Conservation (phyloP, 2,797 vertebrate genomes). For the Myotis planiceps region DNA sequence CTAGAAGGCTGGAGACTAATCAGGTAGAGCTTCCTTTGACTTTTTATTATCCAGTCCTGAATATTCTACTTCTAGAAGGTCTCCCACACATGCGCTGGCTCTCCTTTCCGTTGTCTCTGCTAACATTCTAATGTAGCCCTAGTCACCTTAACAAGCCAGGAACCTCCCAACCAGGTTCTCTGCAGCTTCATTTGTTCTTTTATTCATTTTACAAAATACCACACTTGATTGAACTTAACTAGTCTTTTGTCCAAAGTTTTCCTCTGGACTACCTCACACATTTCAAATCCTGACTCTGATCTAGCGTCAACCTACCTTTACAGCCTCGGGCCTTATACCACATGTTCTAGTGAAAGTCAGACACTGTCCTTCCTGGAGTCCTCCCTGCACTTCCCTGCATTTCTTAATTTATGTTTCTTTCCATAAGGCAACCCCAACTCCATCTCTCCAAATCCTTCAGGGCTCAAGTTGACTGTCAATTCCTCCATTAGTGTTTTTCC, state of each 20-base stretch:
- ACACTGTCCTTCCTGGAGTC: neutral
- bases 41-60: neutral
- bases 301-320: neutral
- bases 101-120: neutral
- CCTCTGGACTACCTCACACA: neutral
- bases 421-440: neutral
- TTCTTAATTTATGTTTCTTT: neutral
- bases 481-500: neutral
- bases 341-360: constrained; percentile 8
- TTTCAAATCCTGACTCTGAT: neutral
- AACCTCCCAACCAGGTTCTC: neutral
- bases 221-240: neutral
- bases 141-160: neutral
- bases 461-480: neutral
- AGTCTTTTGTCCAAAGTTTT: neutral
- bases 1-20: neutral
- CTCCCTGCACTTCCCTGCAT: neutral
- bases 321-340: neutral
- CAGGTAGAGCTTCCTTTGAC: neutral
- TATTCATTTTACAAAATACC: neutral
- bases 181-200: neutral
- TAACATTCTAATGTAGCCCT: neutral
- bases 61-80: neutral
- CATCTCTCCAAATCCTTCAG: neutral
- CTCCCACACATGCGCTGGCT: neutral